Conservation (phyloP, 2,888 invertebrate species). For the Xanthorhoe designata region DNA sequence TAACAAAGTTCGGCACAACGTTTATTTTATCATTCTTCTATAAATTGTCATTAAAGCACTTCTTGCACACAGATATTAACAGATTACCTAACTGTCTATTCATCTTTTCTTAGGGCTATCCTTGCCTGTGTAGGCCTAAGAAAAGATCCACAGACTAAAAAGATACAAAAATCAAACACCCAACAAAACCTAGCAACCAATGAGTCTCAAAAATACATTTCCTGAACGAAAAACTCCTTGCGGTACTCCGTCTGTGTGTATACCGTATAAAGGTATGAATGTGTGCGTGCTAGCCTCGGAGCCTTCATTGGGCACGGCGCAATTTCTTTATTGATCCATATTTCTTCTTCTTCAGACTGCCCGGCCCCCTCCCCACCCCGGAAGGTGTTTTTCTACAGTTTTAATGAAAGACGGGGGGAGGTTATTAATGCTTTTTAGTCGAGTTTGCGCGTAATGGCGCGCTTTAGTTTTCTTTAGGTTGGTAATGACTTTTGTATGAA, state of each 20-base stretch:
- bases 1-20: too few species aligned
- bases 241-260: constrained; percentile 51
- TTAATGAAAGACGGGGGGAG: constrained; percentile 79
- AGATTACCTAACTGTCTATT: too few species aligned
- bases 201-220: constrained; percentile 40
- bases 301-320: constrained; percentile 83
- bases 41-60: too few species aligned
- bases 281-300: constrained; percentile 77
- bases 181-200: constrained; percentile 19
- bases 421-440: constrained; percentile 82
- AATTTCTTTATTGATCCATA: constrained; percentile 87
- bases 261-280: constrained; percentile 50
- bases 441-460: constrained; percentile 72
- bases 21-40: too few species aligned
- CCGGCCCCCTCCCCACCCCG: constrained; percentile 58
- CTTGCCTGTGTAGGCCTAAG: too few species aligned
- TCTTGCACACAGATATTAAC: too few species aligned
- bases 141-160: background rate
- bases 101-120: too few species aligned
- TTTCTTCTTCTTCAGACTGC: constrained; percentile 85
- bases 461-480: constrained; percentile 55
- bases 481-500: background rate
- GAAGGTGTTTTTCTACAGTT: constrained; percentile 84
- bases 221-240: constrained; percentile 55
- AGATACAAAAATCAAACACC: background rate